Percentiles rank a stretch among this genome's conserved stretches.
Conservation (phyloP, 2,113 vertebrate species). For the Anguilla japonica region DNA sequence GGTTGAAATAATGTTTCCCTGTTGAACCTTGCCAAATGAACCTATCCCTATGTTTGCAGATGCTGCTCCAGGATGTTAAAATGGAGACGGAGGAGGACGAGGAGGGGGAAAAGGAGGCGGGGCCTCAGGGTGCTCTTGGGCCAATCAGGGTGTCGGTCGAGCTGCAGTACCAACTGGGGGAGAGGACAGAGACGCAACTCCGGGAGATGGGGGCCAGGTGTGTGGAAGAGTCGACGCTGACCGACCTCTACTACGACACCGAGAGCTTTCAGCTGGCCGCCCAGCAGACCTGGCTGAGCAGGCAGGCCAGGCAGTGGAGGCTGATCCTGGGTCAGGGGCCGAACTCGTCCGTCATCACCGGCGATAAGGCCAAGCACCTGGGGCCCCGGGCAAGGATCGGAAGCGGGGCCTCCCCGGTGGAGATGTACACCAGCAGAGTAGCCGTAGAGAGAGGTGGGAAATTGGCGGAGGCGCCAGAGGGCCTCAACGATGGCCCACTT, state of each 20-base stretch:
- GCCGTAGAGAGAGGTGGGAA: background rate
- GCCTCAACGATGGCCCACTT: background rate
- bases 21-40: background rate
- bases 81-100: background rate
- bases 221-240: slow-evolving; percentile 20
- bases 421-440: background rate
- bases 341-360: background rate
- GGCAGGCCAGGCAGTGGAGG: slow-evolving; percentile 37
- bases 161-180: slow-evolving; percentile 39
- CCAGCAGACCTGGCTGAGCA: slow-evolving; percentile 47
- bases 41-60: background rate
- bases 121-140: background rate
- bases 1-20: background rate
- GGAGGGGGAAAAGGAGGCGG: background rate
- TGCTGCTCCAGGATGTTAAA: background rate
- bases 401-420: background rate
- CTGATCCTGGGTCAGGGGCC: slow-evolving; percentile 29
- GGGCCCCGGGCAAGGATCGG: background rate
- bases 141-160: slow-evolving; percentile 36
- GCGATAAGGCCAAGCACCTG: no score
- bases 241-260: slow-evolving; percentile 50
- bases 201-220: slow-evolving; percentile 26
- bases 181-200: slow-evolving; percentile 37
- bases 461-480: background rate
- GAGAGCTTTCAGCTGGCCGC: slow-evolving; percentile 45